These are phyloP conservation scores for Tribolium castaneum DNA, from an alignment of 1,140 invertebrate genomes.

Conservation along the genomic window DNA sequence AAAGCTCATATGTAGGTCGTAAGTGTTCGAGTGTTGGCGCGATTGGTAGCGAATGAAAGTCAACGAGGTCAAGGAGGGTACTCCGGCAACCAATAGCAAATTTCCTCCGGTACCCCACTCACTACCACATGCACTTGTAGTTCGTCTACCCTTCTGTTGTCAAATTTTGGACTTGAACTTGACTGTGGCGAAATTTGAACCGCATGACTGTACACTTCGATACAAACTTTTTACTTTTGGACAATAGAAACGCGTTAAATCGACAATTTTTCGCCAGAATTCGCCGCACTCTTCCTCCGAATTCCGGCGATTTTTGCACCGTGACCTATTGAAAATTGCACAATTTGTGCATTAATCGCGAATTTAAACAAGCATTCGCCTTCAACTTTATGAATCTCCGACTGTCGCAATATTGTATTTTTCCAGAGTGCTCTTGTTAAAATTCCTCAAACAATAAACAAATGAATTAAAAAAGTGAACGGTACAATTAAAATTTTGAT, in stretches of 20 bases:
- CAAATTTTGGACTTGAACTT: slow-evolving; percentile 34
- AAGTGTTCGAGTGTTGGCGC: slow-evolving; percentile 51
- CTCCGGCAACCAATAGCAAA: slow-evolving; percentile 19
- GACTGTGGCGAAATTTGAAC: slow-evolving; percentile 19
- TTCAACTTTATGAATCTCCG: neutral
- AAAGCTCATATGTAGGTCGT: slow-evolving; percentile 62
- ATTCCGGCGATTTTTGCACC: neutral
- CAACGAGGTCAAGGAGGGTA: slow-evolving; percentile 57
- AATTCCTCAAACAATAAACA: neutral
- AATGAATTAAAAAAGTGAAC: neutral
- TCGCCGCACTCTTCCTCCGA: neutral
- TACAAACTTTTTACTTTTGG: neutral
- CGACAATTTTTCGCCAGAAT: neutral
- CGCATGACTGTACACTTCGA: slow-evolving; percentile 22
- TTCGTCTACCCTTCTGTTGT: slow-evolving; percentile 1
- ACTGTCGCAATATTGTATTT: neutral
- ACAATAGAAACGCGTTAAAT: neutral
- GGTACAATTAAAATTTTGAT: neutral
- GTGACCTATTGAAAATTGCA: neutral
- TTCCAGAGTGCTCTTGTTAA: neutral
- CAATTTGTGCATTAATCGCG: neutral
- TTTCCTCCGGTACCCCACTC: neutral
- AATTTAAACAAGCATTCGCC: neutral
- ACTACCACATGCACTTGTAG: slow-evolving; percentile 3
- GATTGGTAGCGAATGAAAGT: slow-evolving; percentile 47